A percentile compares a stretch with the other conserved stretches of the same genome.
These are phyloP conservation scores for Scaptomyza hsui DNA, from an alignment of 1,140 invertebrate genomes.

Conservation along the genomic window DNA sequence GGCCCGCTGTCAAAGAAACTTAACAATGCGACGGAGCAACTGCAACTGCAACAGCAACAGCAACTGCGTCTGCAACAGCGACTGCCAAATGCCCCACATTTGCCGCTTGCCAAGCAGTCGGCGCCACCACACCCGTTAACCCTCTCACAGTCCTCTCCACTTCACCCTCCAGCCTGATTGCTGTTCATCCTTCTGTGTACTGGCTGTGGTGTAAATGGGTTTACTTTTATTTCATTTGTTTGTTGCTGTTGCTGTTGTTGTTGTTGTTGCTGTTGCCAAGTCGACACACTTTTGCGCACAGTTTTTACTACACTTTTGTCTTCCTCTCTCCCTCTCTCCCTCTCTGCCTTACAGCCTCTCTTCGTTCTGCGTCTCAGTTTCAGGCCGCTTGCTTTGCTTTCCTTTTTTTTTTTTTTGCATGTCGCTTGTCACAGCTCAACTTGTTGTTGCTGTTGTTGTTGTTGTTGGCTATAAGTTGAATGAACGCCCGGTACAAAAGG, in stretches of 20 bases:
- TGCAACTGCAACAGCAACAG: slow-evolving; percentile 15
- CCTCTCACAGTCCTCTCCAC: slow-evolving; percentile 6
- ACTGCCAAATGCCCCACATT: slow-evolving; percentile 76
- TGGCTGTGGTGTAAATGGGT: slow-evolving; percentile 75
- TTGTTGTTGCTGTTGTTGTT: slow-evolving; percentile 18
- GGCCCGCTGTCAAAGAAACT: slow-evolving; percentile 79
- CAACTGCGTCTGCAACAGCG: slow-evolving; percentile 45
- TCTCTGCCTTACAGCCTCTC: background rate
- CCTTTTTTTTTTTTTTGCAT: slow-evolving; percentile 43
- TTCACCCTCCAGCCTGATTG: background rate
- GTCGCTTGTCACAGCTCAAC: slow-evolving; percentile 43
- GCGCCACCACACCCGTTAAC: slow-evolving; percentile 38
- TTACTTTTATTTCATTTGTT: slow-evolving; percentile 82
- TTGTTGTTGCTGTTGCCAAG: slow-evolving; percentile 58
- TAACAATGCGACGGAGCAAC: slow-evolving; percentile 73
- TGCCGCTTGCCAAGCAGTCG: slow-evolving; percentile 67
- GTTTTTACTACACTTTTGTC: slow-evolving; percentile 61
- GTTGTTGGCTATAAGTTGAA: slow-evolving; percentile 48
- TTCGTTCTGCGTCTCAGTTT: slow-evolving; percentile 35
- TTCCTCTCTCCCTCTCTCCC: slow-evolving; percentile 29
- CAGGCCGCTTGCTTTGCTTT: slow-evolving; percentile 41
- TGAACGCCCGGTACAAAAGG: slow-evolving; percentile 40
- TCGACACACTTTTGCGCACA: slow-evolving; percentile 78
- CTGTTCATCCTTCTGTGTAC: slow-evolving; percentile 35
- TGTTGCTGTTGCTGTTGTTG: slow-evolving; percentile 50